Evolutionary conservation across 2,888 invertebrate species (phyloP).

Genomic region (Limnephilus lunatus): DNA sequence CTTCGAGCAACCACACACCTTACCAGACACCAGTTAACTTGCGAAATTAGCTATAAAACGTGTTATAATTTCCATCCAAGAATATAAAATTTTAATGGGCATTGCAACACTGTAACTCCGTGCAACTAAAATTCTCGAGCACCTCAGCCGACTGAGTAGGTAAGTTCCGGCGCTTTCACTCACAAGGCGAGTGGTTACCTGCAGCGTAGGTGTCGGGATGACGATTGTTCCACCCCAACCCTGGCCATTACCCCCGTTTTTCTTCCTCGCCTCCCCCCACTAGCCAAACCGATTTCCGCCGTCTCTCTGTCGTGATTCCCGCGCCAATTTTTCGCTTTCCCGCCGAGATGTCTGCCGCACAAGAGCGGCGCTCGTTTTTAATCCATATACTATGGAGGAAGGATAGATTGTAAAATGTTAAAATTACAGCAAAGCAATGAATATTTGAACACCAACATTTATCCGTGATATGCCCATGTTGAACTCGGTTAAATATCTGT

Average conservation of each 20-base stretch:
- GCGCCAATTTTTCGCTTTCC: slow-evolving; percentile 40
- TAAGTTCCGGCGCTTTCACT: neutral
- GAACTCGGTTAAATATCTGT: too few relatives aligned
- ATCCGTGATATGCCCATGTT: too few relatives aligned
- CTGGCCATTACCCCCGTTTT: neutral
- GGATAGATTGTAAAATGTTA: neutral
- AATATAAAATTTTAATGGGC: neutral
- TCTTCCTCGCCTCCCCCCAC: neutral
- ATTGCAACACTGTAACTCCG: neutral
- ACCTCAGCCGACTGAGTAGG: neutral
- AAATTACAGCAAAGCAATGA: neutral
- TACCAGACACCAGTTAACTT: neutral
- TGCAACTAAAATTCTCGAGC: neutral
- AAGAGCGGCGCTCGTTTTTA: slow-evolving; percentile 45
- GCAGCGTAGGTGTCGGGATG: slow-evolving; percentile 2
- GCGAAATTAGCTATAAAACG: neutral
- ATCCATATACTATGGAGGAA: neutral
- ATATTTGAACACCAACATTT: neutral
- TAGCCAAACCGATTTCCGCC: slow-evolving; percentile 22
- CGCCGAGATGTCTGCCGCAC: slow-evolving; percentile 45
- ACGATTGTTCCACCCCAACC: slow-evolving; percentile 20
- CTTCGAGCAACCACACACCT: neutral
- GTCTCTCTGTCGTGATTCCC: slow-evolving; percentile 34
- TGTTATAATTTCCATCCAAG: neutral
- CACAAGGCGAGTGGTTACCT: neutral